phyloP scores from a whole-genome alignment of 2,888 invertebrate genomes.

The Drosophila neonasuta region DNA sequence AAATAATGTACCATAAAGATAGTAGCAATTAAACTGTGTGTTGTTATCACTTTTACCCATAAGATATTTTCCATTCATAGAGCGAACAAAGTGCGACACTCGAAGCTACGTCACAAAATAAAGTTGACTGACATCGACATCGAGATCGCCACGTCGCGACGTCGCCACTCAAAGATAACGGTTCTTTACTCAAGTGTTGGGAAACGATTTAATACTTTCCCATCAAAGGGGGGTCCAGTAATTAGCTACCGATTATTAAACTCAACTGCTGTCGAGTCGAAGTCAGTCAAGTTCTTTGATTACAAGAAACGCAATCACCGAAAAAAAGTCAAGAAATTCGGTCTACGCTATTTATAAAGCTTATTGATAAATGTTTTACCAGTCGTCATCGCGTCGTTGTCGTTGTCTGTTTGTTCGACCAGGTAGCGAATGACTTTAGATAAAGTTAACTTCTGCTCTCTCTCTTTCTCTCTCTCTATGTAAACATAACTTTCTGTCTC shows the following conservation, averaged over 20 bases:
- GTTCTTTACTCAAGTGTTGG: neutral
- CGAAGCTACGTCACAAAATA: constrained; percentile 25
- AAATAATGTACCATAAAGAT: neutral
- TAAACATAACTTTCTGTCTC: neutral
- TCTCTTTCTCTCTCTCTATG: neutral
- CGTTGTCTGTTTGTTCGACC: constrained; percentile 11
- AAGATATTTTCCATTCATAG: neutral
- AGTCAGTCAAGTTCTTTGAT: constrained; percentile 36
- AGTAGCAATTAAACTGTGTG: neutral
- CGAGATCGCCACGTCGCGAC: neutral
- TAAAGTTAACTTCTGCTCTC: constrained; percentile 12
- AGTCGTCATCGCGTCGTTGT: constrained; percentile 1
- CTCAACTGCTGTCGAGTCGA: constrained; percentile 24
- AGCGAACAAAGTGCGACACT: constrained; percentile 20
- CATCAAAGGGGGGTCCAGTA: constrained; percentile 24
- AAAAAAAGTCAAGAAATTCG: neutral
- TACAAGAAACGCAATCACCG: constrained; percentile 22
- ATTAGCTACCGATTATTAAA: constrained; percentile 69
- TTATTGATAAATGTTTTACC: constrained; percentile 42
- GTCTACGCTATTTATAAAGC: constrained; percentile 27
- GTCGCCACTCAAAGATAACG: constrained; percentile 36
- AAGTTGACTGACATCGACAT: neutral
- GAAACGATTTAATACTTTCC: neutral
- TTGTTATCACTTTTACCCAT: neutral
- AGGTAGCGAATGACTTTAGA: constrained; percentile 43